phyloP scores from a whole-genome alignment of 2,888 invertebrate genomes.

The Drosophila peninsularis region DNA sequence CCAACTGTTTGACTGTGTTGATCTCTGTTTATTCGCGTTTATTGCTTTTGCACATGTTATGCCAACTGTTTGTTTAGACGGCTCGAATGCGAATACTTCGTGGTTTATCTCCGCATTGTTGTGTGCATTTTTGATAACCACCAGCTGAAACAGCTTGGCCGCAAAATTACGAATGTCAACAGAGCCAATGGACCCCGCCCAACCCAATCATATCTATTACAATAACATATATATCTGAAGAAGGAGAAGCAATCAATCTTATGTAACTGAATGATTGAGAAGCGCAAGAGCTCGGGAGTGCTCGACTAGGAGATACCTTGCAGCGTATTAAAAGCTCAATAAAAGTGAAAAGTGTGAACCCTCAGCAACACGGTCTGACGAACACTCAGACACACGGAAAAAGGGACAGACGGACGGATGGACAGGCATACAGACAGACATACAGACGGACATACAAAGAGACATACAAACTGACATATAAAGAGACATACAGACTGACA shows the following conservation, averaged over 20 bases:
- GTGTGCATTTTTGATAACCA: background rate
- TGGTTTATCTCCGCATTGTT: slow-evolving; percentile 2
- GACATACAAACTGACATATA: too few relatives aligned
- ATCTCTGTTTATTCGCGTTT: slow-evolving; percentile 6
- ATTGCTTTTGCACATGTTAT: slow-evolving; percentile 2
- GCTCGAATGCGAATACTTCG: background rate
- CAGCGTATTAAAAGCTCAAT: too few relatives aligned
- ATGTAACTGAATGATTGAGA: background rate
- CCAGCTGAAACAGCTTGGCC: background rate
- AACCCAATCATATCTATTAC: background rate
- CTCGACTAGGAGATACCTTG: too few relatives aligned
- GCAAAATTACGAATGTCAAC: background rate
- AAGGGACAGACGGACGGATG: too few relatives aligned
- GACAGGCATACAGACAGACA: too few relatives aligned
- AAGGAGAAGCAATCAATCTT: background rate
- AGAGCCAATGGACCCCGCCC: background rate
- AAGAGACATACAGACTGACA: too few relatives aligned
- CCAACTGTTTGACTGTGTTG: slow-evolving; percentile 4
- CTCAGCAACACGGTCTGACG: too few relatives aligned
- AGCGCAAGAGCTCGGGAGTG: background rate
- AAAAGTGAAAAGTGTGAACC: too few relatives aligned
- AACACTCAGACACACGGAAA: too few relatives aligned
- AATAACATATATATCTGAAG: background rate
- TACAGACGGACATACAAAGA: too few relatives aligned
- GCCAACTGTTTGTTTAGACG: slow-evolving; percentile 3